phyloP scores from a whole-genome alignment of 2,888 invertebrate genomes.

The Eulithis testata region DNA sequence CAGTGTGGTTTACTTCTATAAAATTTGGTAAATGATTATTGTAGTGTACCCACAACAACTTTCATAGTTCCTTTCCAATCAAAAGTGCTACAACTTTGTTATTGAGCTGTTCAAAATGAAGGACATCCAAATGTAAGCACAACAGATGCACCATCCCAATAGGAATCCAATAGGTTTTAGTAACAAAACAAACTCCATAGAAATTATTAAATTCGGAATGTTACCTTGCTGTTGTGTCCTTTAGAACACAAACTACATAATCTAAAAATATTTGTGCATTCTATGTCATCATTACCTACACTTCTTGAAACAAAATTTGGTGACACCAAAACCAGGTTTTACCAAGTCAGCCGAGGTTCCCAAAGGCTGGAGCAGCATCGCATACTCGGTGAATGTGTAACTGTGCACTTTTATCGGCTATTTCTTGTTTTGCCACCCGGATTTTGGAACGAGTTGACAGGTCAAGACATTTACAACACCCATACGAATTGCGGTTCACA shows the following conservation, averaged over 20 bases:
- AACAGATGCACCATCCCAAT: constrained; percentile 45
- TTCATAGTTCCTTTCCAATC: neutral
- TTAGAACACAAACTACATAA: constrained; percentile 75
- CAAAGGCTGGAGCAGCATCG: constrained; percentile 21
- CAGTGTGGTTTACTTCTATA: neutral
- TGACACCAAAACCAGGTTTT: constrained; percentile 32
- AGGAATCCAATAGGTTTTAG: constrained; percentile 48
- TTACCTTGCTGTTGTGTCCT: constrained; percentile 76
- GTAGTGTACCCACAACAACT: neutral
- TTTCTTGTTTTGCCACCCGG: constrained; percentile 65
- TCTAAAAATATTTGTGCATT: constrained; percentile 83
- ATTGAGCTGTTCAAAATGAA: constrained; percentile 50
- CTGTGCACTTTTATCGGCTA: constrained; percentile 53
- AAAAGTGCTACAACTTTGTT: constrained; percentile 1
- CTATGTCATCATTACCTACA: constrained; percentile 66
- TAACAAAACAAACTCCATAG: constrained; percentile 45
- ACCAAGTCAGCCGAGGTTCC: constrained; percentile 13
- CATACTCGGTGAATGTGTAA: constrained; percentile 19
- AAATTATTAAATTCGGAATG: constrained; percentile 55
- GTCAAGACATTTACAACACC: constrained; percentile 78
- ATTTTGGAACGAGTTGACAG: constrained; percentile 82
- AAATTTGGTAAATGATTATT: no score
- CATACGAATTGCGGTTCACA: constrained; percentile 63
- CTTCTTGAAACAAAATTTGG: constrained; percentile 28
- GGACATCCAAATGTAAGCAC: constrained; percentile 59